phyloP scores from a whole-genome alignment of 1,140 invertebrate species.

The Nasonia giraulti region DNA sequence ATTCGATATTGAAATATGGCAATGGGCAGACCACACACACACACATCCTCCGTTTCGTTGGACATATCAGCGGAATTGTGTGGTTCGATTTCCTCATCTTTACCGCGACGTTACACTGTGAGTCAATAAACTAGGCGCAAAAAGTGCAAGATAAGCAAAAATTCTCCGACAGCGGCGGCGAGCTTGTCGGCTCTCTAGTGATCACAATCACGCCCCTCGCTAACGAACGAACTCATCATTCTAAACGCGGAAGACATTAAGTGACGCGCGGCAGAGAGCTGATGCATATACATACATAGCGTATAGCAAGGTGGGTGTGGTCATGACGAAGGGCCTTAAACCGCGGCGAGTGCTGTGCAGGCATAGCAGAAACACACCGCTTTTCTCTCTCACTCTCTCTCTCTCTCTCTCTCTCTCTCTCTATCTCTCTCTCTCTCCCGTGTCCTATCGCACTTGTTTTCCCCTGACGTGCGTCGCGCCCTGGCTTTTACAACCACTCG shows the following conservation, averaged over 20 bases:
- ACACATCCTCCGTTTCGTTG: too few relatives aligned
- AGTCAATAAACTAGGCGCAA: too few relatives aligned
- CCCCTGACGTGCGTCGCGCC: neutral
- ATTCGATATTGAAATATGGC: neutral
- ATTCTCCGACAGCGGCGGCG: slow-evolving; percentile 12
- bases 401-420: neutral
- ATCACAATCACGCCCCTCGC: slow-evolving; percentile 38
- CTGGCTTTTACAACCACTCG: neutral
- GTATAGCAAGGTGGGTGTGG: slow-evolving; percentile 35
- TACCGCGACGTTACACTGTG: too few relatives aligned
- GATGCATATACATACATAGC: neutral
- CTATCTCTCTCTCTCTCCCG: too few relatives aligned
- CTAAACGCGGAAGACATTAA: slow-evolving; percentile 50
- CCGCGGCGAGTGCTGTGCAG: neutral
- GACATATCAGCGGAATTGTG: too few relatives aligned
- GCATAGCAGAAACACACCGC: neutral
- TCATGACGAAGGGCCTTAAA: slow-evolving; percentile 39
- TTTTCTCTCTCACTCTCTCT: too few relatives aligned
- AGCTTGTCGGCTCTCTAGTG: slow-evolving; percentile 15
- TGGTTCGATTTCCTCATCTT: too few relatives aligned
- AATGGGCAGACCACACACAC: too few relatives aligned
- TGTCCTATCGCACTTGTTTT: slow-evolving; percentile 24
- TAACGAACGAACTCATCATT: slow-evolving; percentile 49
- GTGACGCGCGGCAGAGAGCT: slow-evolving; percentile 17
- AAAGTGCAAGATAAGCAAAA: neutral